These are phyloP conservation scores for Phania funesta DNA, from an alignment of 2,888 invertebrate genomes.

Conservation along the genomic window DNA sequence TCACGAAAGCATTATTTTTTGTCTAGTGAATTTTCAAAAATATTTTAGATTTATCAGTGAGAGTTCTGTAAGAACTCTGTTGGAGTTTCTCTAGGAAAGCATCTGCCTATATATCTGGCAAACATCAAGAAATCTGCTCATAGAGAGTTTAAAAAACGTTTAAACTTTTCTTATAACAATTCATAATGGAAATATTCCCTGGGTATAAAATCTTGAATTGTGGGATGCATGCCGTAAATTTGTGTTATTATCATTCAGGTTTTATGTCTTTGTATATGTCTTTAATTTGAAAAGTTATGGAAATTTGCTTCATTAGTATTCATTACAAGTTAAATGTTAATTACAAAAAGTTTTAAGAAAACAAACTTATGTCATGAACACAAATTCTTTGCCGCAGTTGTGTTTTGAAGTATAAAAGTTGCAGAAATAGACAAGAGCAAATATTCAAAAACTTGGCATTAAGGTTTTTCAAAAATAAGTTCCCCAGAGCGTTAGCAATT, in stretches of 20 bases:
- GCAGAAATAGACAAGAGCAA: neutral
- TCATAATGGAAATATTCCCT: too few relatives aligned
- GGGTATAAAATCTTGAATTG: too few relatives aligned
- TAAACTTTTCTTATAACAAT: too few relatives aligned
- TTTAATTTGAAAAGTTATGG: slow-evolving; percentile 14
- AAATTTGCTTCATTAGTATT: slow-evolving; percentile 52
- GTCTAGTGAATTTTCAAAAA: too few relatives aligned
- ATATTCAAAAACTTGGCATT: too few relatives aligned
- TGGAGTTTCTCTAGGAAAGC: too few relatives aligned
- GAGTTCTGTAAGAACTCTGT: too few relatives aligned
- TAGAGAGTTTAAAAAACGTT: too few relatives aligned
- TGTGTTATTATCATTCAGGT: neutral
- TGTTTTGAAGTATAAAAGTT: slow-evolving; percentile 30
- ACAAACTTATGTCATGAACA: slow-evolving; percentile 18
- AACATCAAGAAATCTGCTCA: too few relatives aligned
- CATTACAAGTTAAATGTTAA: slow-evolving; percentile 56
- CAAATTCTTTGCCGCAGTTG: slow-evolving; percentile 22
- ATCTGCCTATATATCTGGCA: too few relatives aligned
- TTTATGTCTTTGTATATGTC: neutral
- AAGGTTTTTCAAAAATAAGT: slow-evolving; percentile 1
- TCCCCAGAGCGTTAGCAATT: neutral
- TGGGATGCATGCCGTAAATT: neutral
- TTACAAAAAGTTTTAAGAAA: slow-evolving; percentile 1
- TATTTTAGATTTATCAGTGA: too few relatives aligned
- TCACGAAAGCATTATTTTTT: too few relatives aligned